Base-by-base conservation (phyloP, 2,888 invertebrate genomes). In the Caenorhabditis sinica region DNA sequence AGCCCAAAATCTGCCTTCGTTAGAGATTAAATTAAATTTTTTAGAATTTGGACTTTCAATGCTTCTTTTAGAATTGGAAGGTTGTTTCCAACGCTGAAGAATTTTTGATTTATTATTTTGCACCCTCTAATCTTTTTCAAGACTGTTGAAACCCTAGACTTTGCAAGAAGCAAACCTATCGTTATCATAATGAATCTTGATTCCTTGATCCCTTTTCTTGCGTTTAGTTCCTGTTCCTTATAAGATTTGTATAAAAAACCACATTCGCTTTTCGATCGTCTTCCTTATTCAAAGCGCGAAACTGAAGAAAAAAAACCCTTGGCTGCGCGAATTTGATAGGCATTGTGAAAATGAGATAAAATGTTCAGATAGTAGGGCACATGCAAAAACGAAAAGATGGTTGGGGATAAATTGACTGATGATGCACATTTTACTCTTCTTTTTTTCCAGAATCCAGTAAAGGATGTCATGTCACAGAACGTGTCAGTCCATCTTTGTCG, bases 331-430 rank as follows among this genome's bases (percentile, higher is more conserved):
- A 80, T 72, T 80, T 66, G 80, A 80, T 80, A 72, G 80, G 61
- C 66, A 66, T 63, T 36, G 80, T 58, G 80, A 80, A 72, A 80
- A 80, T 72, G 65, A 80, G 80, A 80, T 72, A 71, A 79, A 65
- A 73, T 80, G 65, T 80, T 72, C 72, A 72, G 72, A 80, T 72
- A 77, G 61, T 68, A 76, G 77, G 61, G 51, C 69, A 77, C 51
- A 61, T 25, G 51, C 73, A 51, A 30, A 60, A 68, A 68, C 6
- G 2, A 40, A 6, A 13, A 40, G 40, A 40, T 5, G 40, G 40
- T 6, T 36, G 33, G 43, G 30, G 36, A 80, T 58, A 63, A 72
- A 72, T 72, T 72, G 72, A 65, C 61, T 56, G 40, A 51, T 56
- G 71, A 36, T 40, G n/a, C 30, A 28, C 60, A 36, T 28, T 36